These are phyloP conservation scores for Zootermopsis nevadensis DNA, from an alignment of 2,888 invertebrate species.

Conservation along the genomic window DNA sequence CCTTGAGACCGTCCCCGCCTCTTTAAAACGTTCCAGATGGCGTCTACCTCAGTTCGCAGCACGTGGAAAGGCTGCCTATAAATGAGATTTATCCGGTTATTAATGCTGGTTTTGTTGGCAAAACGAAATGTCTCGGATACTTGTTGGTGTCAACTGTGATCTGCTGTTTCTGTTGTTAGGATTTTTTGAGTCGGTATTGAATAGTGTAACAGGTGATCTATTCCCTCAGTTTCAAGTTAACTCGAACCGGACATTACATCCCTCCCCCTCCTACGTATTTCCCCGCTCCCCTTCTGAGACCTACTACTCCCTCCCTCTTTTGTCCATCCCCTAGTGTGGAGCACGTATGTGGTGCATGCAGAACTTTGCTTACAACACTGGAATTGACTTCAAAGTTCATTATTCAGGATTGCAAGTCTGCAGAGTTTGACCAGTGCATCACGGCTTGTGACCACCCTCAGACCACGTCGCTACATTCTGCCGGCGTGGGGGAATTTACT, in stretches of 20 bases:
- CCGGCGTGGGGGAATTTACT: too few species aligned
- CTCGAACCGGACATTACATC: not conserved
- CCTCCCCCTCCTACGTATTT: not conserved
- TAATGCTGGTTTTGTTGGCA: too few species aligned
- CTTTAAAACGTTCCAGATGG: too few species aligned
- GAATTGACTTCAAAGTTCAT: not conserved
- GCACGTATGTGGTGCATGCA: not conserved
- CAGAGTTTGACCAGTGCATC: not conserved
- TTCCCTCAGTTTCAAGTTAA: not conserved
- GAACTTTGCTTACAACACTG: not conserved
- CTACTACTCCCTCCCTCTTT: not conserved
- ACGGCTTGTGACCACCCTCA: not conserved
- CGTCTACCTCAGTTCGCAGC: too few species aligned
- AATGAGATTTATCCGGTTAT: too few species aligned
- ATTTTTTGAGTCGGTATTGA: not conserved
- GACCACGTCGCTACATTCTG: not conserved
- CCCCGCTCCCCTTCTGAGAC: not conserved
- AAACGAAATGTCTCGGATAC: too few species aligned
- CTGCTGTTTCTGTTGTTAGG: not conserved
- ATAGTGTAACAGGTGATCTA: not conserved
- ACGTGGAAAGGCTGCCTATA: too few species aligned
- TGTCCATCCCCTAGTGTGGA: constrained; percentile 6
- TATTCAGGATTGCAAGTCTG: not conserved
- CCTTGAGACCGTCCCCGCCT: too few species aligned
- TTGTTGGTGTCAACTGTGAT: too few species aligned